These are phyloP conservation scores for Proterorhinus semilunaris DNA, from an alignment of 2,113 vertebrate genomes.

Conservation along the genomic window DNA sequence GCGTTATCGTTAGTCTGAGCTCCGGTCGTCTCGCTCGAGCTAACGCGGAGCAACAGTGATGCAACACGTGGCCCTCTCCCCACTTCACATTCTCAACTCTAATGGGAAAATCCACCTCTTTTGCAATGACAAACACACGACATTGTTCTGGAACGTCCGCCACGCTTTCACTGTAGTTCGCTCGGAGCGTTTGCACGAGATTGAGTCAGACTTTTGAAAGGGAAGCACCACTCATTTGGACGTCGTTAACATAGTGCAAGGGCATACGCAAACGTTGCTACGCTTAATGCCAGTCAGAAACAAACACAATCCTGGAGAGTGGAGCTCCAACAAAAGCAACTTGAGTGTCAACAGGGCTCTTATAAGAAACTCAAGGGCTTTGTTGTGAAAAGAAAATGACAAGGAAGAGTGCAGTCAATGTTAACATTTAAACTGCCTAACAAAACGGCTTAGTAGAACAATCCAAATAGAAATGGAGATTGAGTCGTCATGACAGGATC, in stretches of 20 bases:
- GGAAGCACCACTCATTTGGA: background rate
- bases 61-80: slow-evolving; percentile 44
- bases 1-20: slow-evolving; percentile 54
- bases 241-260: no score
- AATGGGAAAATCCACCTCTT: slow-evolving; percentile 25
- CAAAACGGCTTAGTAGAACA: no score
- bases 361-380: no score
- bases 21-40: slow-evolving; percentile 35
- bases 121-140: slow-evolving; percentile 12
- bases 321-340: no score
- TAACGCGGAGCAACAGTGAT: slow-evolving; percentile 52
- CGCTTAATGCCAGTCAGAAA: background rate
- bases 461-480: no score
- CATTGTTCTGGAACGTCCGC: slow-evolving; percentile 4
- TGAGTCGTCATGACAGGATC: no score
- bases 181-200: slow-evolving; percentile 40
- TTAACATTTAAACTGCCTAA: no score
- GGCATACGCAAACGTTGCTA: no score
- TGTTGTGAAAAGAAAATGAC: no score
- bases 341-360: no score
- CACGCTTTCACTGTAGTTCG: background rate
- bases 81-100: slow-evolving; percentile 7
- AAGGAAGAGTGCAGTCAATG: no score
- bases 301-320: slow-evolving; percentile 10
- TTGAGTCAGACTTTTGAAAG: slow-evolving; percentile 45